phyloP scores from a whole-genome alignment of 1,140 invertebrate species.

The Leptopilina clavipes region DNA sequence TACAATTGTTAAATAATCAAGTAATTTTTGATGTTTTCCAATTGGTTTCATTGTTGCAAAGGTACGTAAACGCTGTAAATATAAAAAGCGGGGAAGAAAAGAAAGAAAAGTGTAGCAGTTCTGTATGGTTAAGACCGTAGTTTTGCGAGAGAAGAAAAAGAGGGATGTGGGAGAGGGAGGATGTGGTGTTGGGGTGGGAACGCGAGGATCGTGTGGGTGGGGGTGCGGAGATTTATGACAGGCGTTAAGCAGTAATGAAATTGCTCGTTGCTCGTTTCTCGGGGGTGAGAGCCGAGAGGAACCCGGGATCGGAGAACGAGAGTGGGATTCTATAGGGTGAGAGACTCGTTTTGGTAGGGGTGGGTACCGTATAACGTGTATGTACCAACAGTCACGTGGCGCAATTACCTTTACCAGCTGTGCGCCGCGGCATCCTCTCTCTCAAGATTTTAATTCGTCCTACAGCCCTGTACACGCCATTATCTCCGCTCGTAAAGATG shows the following conservation, averaged over 20 bases:
- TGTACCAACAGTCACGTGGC: constrained; percentile 57
- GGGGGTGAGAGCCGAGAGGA: constrained; percentile 60
- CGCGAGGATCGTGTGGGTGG: constrained; percentile 50
- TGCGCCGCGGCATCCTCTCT: constrained; percentile 46
- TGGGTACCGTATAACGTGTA: constrained; percentile 51
- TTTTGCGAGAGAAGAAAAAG: constrained; percentile 53
- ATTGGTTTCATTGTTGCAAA: constrained; percentile 32
- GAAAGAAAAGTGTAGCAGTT: constrained; percentile 44
- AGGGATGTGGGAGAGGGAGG: constrained; percentile 44
- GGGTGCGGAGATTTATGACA: constrained; percentile 74
- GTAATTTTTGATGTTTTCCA: no score
- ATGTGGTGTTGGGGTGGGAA: constrained; percentile 34
- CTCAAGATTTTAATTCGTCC: constrained; percentile 58
- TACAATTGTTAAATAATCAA: no score
- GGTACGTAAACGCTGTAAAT: constrained; percentile 51
- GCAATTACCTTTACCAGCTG: constrained; percentile 59
- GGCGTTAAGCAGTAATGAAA: constrained; percentile 76
- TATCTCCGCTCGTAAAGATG: constrained; percentile 43
- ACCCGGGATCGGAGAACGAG: constrained; percentile 46
- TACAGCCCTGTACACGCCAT: constrained; percentile 45
- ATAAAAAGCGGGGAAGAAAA: constrained; percentile 56
- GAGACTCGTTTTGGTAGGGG: constrained; percentile 39
- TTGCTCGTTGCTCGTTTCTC: constrained; percentile 75
- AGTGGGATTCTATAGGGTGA: constrained; percentile 45
- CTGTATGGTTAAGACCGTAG: constrained; percentile 48